These are phyloP conservation scores for Sciurus carolinensis DNA, from an alignment of 2,797 vertebrate genomes.

Conservation along the genomic window DNA sequence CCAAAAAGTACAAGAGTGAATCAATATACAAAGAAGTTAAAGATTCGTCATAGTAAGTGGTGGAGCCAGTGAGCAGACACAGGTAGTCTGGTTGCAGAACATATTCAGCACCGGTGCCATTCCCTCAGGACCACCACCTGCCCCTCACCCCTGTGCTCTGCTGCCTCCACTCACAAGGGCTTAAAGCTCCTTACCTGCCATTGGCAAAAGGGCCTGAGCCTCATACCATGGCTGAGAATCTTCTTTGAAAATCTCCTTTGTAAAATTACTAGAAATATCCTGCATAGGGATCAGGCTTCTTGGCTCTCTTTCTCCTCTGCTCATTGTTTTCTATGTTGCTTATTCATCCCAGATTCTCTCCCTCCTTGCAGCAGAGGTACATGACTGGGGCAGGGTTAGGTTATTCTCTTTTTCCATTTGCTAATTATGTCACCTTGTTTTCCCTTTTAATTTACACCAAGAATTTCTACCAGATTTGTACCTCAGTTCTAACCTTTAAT, in stretches of 20 bases:
- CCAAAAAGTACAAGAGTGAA: not conserved
- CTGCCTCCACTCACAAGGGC: not conserved
- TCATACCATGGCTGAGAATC: not conserved
- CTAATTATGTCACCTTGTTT: slow-evolving; percentile 21
- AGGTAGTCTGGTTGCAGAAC: not conserved
- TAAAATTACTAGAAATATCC: not conserved
- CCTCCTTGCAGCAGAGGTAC: not conserved
- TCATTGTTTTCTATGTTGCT: not conserved
- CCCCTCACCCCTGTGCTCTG: not conserved
- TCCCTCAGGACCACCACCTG: fast-evolving
- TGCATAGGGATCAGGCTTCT: not conserved
- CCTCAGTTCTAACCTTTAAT: not conserved
- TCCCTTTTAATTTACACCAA: slow-evolving; percentile 22
- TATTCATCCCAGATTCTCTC: not conserved
- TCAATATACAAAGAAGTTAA: not conserved
- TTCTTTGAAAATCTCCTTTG: not conserved
- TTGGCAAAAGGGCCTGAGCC: not conserved
- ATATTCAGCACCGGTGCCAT: fast-evolving
- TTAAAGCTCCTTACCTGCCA: not conserved
- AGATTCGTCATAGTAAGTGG: not conserved
- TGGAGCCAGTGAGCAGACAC: not conserved
- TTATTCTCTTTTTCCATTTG: not conserved
- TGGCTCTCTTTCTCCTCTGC: not conserved
- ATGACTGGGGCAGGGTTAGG: not conserved
- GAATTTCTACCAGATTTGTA: not conserved